Evolutionary conservation across 2,888 invertebrate genomes (phyloP).

Genomic region (Calephelis perditalis): DNA sequence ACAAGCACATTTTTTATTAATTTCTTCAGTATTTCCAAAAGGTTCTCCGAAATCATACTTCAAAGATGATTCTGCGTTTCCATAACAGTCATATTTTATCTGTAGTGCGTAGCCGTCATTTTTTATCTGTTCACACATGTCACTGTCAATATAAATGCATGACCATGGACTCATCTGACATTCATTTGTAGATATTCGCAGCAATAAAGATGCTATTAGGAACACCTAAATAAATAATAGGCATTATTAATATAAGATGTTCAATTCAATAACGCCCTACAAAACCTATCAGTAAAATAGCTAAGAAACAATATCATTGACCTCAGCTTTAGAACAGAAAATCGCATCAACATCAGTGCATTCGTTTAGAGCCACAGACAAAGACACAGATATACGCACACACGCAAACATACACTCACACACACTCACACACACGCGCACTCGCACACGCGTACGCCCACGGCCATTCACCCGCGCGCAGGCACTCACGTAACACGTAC

Average conservation of each 20-base stretch:
- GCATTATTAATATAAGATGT: not conserved
- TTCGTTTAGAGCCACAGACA: not conserved
- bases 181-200: not conserved
- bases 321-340: not conserved
- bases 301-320: not conserved
- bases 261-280: not conserved
- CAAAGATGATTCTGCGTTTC: not conserved
- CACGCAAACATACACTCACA: not conserved
- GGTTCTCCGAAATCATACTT: not conserved
- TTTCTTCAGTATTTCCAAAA: not conserved
- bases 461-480: too few relatives aligned
- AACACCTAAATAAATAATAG: not conserved
- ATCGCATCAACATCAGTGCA: not conserved
- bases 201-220: not conserved
- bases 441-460: too few relatives aligned
- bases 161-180: not conserved
- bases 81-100: not conserved
- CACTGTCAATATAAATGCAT: not conserved
- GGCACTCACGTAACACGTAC: too few relatives aligned
- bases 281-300: not conserved
- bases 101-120: not conserved
- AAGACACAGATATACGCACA: not conserved
- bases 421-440: too few relatives aligned
- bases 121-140: slow-evolving; percentile 1
- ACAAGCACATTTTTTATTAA: not conserved